Percentiles rank a stretch among this genome's conserved stretches.
Evolutionary conservation across 2,797 vertebrate genomes (phyloP).

Genomic region (Darevskia mixta): DNA sequence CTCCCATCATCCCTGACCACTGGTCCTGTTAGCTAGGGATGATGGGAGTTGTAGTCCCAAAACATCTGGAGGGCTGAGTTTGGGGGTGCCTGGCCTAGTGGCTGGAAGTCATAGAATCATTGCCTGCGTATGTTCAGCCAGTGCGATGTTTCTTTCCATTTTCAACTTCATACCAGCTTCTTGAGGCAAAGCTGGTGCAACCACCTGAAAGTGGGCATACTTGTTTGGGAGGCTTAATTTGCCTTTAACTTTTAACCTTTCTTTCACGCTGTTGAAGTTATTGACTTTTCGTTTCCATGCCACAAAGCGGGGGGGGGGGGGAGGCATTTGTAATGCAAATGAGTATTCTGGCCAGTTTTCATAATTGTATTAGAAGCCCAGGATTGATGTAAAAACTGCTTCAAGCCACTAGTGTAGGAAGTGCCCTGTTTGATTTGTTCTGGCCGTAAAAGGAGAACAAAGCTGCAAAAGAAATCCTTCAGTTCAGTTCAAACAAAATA

Average conservation of each 20-base stretch:
- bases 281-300: neutral
- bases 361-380: neutral
- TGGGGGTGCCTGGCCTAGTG: too few species aligned
- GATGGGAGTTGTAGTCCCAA: too few species aligned
- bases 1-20: too few species aligned
- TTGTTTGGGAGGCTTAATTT: neutral
- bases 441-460: constrained; percentile 16
- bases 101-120: neutral
- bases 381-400: neutral
- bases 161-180: neutral
- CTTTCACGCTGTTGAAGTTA: neutral
- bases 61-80: too few species aligned
- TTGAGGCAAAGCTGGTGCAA: neutral
- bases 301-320: too few species aligned
- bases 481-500: constrained; percentile 9
- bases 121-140: neutral
- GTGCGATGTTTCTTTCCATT: neutral
- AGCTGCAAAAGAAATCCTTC: constrained; percentile 22
- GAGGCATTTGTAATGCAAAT: neutral
- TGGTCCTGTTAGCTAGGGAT: too few species aligned
- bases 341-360: neutral
- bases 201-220: neutral
- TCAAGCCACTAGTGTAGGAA: neutral
- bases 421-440: neutral
- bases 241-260: neutral